Percentiles rank a stretch among this genome's conserved stretches.
These are phyloP conservation scores for Dendronephthya gigantea DNA, from an alignment of 64 coral and sea anemone genomes.

Conservation along the genomic window DNA sequence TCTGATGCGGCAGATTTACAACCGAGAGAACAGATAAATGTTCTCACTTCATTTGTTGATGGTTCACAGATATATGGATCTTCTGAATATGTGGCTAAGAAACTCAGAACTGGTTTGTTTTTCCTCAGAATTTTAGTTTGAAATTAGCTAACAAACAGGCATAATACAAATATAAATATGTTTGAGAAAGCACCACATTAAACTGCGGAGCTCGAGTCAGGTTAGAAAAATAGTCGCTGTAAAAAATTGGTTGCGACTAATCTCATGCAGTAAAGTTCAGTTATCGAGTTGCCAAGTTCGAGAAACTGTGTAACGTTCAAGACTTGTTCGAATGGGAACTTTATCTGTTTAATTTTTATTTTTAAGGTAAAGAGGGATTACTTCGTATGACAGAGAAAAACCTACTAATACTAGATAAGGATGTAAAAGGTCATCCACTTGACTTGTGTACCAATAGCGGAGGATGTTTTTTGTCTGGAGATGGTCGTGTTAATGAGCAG, in stretches of 20 bases:
- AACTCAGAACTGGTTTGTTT: not conserved
- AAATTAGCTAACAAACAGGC: no score
- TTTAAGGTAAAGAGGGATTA: not conserved
- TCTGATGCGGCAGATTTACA: not conserved
- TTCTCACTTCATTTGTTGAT: not conserved
- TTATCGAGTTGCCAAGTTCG: no score
- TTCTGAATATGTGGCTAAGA: not conserved
- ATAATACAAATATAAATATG: no score
- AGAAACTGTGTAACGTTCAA: no score
- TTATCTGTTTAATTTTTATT: no score
- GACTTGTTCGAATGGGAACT: no score
- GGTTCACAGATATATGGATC: constrained; percentile 9
- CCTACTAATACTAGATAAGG: not conserved
- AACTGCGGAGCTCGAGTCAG: no score
- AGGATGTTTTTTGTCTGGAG: not conserved
- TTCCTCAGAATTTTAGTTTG: not conserved
- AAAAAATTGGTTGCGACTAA: no score
- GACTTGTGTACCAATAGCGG: not conserved
- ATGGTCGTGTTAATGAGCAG: not conserved
- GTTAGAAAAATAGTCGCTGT: no score
- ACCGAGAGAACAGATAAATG: not conserved
- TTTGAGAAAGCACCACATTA: no score
- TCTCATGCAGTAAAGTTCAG: no score
- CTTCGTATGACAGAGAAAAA: not conserved
- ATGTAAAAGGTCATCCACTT: not conserved